Evolutionary conservation across 2,888 invertebrate species (phyloP).

Genomic region (Pyrrhia umbra): DNA sequence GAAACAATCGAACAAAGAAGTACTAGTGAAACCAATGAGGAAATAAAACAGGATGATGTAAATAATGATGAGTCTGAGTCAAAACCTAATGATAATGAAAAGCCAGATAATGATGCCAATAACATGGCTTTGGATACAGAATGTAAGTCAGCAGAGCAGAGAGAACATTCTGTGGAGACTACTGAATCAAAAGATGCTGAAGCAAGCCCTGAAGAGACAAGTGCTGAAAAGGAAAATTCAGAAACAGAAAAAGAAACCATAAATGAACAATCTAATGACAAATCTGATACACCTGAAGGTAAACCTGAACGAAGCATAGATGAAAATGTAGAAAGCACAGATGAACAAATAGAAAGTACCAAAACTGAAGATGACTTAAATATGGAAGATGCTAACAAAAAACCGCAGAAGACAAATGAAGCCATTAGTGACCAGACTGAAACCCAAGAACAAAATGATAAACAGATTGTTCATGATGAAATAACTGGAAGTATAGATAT

Average conservation of each 20-base stretch:
- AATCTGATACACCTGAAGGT: neutral
- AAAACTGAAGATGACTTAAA: neutral
- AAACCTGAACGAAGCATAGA: slow-evolving; percentile 6
- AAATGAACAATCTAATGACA: slow-evolving; percentile 9
- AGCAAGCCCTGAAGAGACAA: neutral
- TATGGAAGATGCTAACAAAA: slow-evolving; percentile 1
- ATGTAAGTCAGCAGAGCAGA: slow-evolving; percentile 2
- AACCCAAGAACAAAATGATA: slow-evolving; percentile 18
- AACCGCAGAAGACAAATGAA: slow-evolving; percentile 6
- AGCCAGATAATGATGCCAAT: slow-evolving; percentile 3
- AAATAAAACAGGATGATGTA: slow-evolving; percentile 7
- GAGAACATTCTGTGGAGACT: slow-evolving; percentile 20
- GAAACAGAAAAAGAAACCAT: slow-evolving; percentile 10
- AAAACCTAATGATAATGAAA: slow-evolving; percentile 12
- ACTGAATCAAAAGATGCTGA: slow-evolving; percentile 16
- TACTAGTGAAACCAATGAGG: slow-evolving; percentile 10
- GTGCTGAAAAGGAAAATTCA: slow-evolving; percentile 1
- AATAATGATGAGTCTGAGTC: slow-evolving; percentile 21
- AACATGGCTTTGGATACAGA: slow-evolving; percentile 23
- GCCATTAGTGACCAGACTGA: slow-evolving; percentile 15
- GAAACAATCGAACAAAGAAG: slow-evolving; percentile 4
- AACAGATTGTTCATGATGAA: too few species aligned
- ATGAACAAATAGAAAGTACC: slow-evolving; percentile 1
- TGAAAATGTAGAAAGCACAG: slow-evolving; percentile 4
- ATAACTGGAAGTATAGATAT: too few species aligned